phyloP scores from a whole-genome alignment of 2,888 invertebrate genomes.

The Herminia tarsipennalis region DNA sequence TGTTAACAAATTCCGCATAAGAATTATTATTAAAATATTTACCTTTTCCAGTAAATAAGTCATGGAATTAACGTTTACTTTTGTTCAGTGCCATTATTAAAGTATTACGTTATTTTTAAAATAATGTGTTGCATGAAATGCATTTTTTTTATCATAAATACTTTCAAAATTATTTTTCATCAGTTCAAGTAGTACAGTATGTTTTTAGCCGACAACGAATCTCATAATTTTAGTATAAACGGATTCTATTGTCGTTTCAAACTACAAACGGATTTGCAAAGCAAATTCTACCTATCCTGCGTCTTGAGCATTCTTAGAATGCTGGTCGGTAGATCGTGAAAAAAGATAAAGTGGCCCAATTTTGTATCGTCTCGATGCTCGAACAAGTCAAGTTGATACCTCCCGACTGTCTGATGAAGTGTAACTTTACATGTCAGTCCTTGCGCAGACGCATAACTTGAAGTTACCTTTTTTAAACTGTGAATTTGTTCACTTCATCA shows the following conservation, averaged over 20 bases:
- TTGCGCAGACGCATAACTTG: conserved; percentile 15
- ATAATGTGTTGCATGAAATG: conserved; percentile 82
- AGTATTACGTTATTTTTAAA: conserved; percentile 82
- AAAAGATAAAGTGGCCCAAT: conserved; percentile 11
- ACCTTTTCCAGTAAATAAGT: conserved; percentile 59
- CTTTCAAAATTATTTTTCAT: conserved; percentile 49
- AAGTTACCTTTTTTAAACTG: conserved; percentile 31
- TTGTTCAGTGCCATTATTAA: conserved; percentile 82
- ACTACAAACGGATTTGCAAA: conserved; percentile 70
- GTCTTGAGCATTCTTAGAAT: conserved; percentile 66
- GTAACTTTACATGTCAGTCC: conserved; percentile 15
- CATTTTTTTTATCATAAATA: conserved; percentile 65
- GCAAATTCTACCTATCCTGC: conserved; percentile 62
- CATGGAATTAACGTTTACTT: conserved; percentile 64
- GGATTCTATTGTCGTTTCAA: conserved; percentile 56
- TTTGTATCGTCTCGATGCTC: conserved; percentile 16
- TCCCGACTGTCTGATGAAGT: conserved; percentile 13
- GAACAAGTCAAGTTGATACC: conserved; percentile 1
- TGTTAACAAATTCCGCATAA: conserved; percentile 60
- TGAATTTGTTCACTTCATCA: conserved; percentile 15
- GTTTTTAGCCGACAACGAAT: conserved; percentile 71
- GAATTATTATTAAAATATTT: conserved; percentile 54
- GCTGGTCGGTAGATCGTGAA: conserved; percentile 30
- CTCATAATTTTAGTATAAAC: conserved; percentile 65
- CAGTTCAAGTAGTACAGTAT: conserved; percentile 50